Evolutionary conservation across 2,888 invertebrate genomes (phyloP).

Genomic region (Lasioglossum pauxillum): DNA sequence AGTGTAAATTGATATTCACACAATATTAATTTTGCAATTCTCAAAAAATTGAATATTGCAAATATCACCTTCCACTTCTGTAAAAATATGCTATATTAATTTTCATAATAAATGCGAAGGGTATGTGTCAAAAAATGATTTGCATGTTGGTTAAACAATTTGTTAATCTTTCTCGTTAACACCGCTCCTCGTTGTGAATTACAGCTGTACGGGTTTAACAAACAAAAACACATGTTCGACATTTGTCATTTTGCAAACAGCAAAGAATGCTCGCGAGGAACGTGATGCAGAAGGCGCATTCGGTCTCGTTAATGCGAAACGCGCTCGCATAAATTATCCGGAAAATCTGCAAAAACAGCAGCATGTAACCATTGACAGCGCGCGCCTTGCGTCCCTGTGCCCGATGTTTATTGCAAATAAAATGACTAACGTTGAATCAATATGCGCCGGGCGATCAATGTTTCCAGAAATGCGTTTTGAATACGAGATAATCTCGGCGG

Average conservation of each 20-base stretch:
- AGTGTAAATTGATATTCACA: too few relatives aligned
- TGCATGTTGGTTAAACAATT: not conserved
- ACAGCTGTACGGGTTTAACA: not conserved
- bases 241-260: not conserved
- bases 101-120: too few relatives aligned
- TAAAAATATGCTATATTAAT: too few relatives aligned
- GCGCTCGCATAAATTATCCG: not conserved
- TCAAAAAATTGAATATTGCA: too few relatives aligned
- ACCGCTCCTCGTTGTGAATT: not conserved
- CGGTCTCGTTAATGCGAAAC: not conserved
- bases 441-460: slow-evolving; percentile 4
- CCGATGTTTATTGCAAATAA: slow-evolving; percentile 16
- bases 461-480: slow-evolving; percentile 7
- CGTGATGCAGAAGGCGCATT: not conserved
- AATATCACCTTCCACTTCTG: too few relatives aligned
- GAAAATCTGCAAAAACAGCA: slow-evolving; percentile 14
- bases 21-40: not conserved
- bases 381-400: not conserved
- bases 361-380: not conserved
- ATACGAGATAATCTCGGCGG: slow-evolving; percentile 16
- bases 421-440: slow-evolving; percentile 11
- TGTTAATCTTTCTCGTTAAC: not conserved
- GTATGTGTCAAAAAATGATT: not conserved
- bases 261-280: not conserved
- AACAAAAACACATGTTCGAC: not conserved